A percentile compares a stretch with the other conserved stretches of the same genome.
phyloP scores from a whole-genome alignment of 2,113 vertebrate genomes.

The Trogon surrucura region DNA sequence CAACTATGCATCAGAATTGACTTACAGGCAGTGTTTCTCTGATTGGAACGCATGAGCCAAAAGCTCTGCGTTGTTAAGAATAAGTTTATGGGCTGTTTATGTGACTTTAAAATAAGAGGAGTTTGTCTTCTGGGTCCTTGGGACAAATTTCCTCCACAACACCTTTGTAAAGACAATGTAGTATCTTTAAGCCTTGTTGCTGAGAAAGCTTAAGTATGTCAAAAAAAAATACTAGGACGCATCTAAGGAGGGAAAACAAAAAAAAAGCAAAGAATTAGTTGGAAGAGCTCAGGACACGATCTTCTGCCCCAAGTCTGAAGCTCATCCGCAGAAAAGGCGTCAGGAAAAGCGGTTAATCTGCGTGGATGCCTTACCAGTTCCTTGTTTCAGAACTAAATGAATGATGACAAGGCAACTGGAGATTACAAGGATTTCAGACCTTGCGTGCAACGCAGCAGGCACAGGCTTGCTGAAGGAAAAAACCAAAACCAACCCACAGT shows the following conservation, averaged over 20 bases:
- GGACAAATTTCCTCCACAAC: neutral
- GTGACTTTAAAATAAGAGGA: neutral
- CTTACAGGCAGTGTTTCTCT: neutral
- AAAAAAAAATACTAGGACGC: neutral
- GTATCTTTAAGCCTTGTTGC: neutral
- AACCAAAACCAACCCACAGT: neutral
- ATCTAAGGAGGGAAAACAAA: neutral
- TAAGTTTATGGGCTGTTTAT: neutral
- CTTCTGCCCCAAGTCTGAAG: neutral
- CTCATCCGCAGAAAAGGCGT: neutral
- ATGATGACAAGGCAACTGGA: neutral
- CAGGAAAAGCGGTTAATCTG: neutral
- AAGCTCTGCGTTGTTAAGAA: neutral
- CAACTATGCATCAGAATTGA: neutral
- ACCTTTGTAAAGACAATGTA: rapidly evolving
- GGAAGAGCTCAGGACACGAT: neutral
- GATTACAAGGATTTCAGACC: neutral
- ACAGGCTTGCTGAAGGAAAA: neutral
- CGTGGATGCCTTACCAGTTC: neutral
- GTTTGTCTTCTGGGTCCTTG: neutral
- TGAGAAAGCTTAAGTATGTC: neutral
- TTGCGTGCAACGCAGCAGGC: neutral
- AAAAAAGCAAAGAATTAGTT: neutral
- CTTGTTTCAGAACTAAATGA: neutral
- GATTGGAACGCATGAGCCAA: neutral